Base-by-base conservation (phyloP, 2,888 invertebrate genomes). In the Machimus atricapillus region DNA sequence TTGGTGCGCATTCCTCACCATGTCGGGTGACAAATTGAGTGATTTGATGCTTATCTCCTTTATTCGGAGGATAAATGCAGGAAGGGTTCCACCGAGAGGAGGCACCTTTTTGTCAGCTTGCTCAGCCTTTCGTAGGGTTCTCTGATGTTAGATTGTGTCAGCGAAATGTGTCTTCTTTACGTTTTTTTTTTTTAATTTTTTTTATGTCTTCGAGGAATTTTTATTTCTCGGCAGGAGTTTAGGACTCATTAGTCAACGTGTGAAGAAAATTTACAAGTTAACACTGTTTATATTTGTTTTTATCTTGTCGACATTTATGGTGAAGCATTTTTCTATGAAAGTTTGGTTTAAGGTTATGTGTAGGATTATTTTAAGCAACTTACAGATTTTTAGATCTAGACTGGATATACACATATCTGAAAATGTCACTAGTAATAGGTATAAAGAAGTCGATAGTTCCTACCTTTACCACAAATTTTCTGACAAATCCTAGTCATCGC, bases 1-100 rank as follows among this genome's bases (percentile, higher is more conserved):
- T 88, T 87, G 86, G 87, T 87, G 88, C 86, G 87, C 87, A 89
- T 89, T 88, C 87, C 87, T 87, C 87, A 78, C 88, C 86, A 87
- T 89, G 89, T 88, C 89, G 88, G 87, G 88, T 89, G 89, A 89
- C 89, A 89, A 89, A 89, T 89, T 89, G 89, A 89, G 88, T 88
- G 89, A 89, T 89, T 89, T 87, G 89, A 89, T 89, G 87, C 87
- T 89, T 89, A 89, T 89, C 89, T 89, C 52, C 31, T 27, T 85
- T 74, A 58, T 34, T 27, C 43, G 82, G 88, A 88, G 89, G 73
- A 74, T 73, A 46, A 85, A 86, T 73, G 77, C 56, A 23, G 56
- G 40, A 86, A 86, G 77, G 86, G 86, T 76, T 86, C 77, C 46
- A 56, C 40, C 23, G 56, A 8, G 56, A 77, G 56, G 37, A 31